phyloP scores from a whole-genome alignment of 2,797 vertebrate species.

The Taenioides sp. region DNA sequence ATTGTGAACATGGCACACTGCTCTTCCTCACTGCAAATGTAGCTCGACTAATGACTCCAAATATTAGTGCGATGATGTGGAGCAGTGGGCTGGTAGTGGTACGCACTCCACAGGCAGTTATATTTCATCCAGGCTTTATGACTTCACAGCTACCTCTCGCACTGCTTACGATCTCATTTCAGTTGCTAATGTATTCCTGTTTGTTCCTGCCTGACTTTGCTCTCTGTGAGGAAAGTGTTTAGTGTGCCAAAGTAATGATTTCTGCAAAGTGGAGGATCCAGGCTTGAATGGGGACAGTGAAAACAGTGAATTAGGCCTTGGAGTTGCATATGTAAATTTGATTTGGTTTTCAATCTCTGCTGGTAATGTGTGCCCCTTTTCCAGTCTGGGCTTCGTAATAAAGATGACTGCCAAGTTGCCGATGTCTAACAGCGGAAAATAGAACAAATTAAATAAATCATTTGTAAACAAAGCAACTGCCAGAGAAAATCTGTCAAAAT shows the following conservation, averaged over 20 bases:
- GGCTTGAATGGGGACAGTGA: conserved; percentile 57
- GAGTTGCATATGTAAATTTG: conserved; percentile 70
- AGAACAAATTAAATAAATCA: conserved; percentile 45
- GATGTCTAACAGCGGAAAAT: conserved; percentile 40
- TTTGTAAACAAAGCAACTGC: conserved; percentile 16
- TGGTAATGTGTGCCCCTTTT: conserved; percentile 44
- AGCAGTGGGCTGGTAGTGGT: conserved; percentile 54
- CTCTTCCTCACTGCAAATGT: conserved; percentile 63
- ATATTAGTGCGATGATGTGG: conserved; percentile 70
- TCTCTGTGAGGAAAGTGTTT: conserved; percentile 67
- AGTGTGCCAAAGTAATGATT: conserved; percentile 68
- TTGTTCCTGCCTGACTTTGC: conserved; percentile 58
- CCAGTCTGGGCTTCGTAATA: conserved; percentile 55
- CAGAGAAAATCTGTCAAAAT: neutral
- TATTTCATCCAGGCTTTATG: conserved; percentile 68
- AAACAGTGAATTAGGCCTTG: conserved; percentile 49
- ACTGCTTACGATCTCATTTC: conserved; percentile 73
- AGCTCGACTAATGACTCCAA: conserved; percentile 73
- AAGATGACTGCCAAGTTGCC: conserved; percentile 49
- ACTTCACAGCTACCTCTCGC: conserved; percentile 69
- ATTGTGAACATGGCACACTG: conserved; percentile 49
- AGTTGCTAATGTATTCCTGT: conserved; percentile 72
- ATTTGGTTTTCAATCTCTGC: conserved; percentile 67
- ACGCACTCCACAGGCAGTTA: conserved; percentile 56
- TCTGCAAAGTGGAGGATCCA: conserved; percentile 71